Evolutionary conservation across 2,797 vertebrate genomes (phyloP).

Genomic region (Neosilurus mollespiculum): DNA sequence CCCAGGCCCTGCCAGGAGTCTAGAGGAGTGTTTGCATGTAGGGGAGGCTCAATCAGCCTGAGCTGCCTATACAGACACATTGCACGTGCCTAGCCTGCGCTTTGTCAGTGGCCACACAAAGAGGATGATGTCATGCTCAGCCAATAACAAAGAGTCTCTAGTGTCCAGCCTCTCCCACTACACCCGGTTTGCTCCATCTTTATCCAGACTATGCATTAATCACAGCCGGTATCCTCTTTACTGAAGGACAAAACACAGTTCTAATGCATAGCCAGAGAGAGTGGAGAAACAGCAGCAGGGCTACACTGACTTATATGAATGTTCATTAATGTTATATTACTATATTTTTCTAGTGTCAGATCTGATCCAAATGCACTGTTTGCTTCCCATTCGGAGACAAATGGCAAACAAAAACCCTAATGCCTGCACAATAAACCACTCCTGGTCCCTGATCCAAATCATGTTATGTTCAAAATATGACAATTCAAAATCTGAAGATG

Average conservation of each 20-base stretch:
- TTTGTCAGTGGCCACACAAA: slow-evolving; percentile 76
- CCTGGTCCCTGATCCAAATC: slow-evolving; percentile 10
- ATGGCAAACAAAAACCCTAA: slow-evolving; percentile 40
- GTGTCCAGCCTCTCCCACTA: slow-evolving; percentile 57
- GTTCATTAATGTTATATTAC: slow-evolving; percentile 2
- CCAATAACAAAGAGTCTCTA: slow-evolving; percentile 77
- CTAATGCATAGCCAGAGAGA: slow-evolving; percentile 56
- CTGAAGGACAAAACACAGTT: slow-evolving; percentile 70
- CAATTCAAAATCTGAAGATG: background rate
- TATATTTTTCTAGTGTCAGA: slow-evolving; percentile 21
- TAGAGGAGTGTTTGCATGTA: slow-evolving; percentile 36
- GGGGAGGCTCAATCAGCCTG: slow-evolving; percentile 27
- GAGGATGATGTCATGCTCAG: slow-evolving; percentile 81
- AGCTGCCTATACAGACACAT: slow-evolving; percentile 63
- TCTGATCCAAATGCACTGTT: slow-evolving; percentile 6
- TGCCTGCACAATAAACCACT: background rate
- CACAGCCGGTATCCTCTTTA: slow-evolving; percentile 77
- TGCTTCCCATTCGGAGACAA: background rate
- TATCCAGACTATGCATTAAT: slow-evolving; percentile 77
- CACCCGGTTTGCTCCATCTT: slow-evolving; percentile 74
- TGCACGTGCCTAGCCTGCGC: slow-evolving; percentile 74
- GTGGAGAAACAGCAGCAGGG: slow-evolving; percentile 21
- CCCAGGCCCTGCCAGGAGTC: slow-evolving; percentile 68
- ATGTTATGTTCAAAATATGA: slow-evolving; percentile 42
- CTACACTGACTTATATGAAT: slow-evolving; percentile 23